phyloP scores from a whole-genome alignment of 1,140 invertebrate species.

The Mamestra configurata region DNA sequence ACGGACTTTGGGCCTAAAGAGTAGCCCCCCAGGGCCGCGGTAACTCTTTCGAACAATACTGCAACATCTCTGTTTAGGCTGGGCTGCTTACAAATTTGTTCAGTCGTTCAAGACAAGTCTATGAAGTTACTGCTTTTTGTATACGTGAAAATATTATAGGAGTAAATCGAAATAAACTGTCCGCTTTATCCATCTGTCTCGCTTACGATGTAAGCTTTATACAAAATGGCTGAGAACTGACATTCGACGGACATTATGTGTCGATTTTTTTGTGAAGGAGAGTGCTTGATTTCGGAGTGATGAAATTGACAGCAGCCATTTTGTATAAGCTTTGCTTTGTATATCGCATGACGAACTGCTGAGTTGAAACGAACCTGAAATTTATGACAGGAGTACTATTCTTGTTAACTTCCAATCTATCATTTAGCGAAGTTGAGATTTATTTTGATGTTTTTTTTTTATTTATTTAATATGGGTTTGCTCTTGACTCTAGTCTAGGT shows the following conservation, averaged over 20 bases:
- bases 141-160: neutral
- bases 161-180: constrained; percentile 5
- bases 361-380: neutral
- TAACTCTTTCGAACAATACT: no score
- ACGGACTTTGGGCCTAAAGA: no score
- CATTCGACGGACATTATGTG: neutral
- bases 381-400: neutral
- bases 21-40: no score
- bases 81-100: neutral
- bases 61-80: no score
- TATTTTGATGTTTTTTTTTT: no score
- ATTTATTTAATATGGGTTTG: no score
- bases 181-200: constrained; percentile 35
- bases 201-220: neutral
- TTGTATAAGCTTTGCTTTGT: constrained; percentile 30
- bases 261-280: no score
- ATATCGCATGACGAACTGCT: constrained; percentile 11
- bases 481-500: no score
- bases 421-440: neutral
- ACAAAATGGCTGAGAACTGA: constrained; percentile 1
- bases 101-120: neutral
- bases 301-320: neutral
- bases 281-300: no score
- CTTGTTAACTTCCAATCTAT: neutral
- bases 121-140: neutral